Evolutionary conservation across 2,113 vertebrate species (phyloP), one percentile per base, ranked within the genome.

Genomic region (Anas platyrhynchos): DNA sequence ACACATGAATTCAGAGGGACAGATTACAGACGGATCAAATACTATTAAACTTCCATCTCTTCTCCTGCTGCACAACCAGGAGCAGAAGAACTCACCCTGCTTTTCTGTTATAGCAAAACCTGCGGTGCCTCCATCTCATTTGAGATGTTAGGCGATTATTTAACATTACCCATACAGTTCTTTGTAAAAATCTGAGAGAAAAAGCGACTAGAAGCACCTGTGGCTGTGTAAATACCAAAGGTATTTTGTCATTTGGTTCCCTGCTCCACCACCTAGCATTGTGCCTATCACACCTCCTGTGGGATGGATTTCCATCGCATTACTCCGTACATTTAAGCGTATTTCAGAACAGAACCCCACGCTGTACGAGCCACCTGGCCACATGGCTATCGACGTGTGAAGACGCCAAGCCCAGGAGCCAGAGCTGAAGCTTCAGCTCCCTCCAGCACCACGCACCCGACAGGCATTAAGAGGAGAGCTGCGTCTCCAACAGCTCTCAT

Each of bases 41-140:
- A 52, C 44, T 20, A 21, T 34, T 36, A 94, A 83, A 55, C 67
- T 67, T 32, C 44, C 59, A 23, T 13, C 58, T 38, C 59, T 76
- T 18, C 48, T n/a, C 48, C 41, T 0, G 0, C 32, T 34, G n/a
- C 61, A 21, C 29, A 23, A 6, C 44, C 76, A 16, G 68, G 36
- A 65, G 31, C 72, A 86, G 16, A 41, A 86, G 16, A 41, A 41
- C 38, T 41, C 38, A 41, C 38, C 38, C 38, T 41, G 38, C 38
- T 41, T 41, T 41, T 41, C 11, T 41, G 38, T 41, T 41, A 41
- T 11, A 41, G 38, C 38, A 41, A 41, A 41, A 41, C 38, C 38
- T 41, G 38, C 38, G 38, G 11, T 55, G 32, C 16, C 67, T 63
- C 67, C 59, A 41, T 13, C 50, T 50, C 46, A 17, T 20, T 72